Percentiles rank a stretch among this genome's conserved stretches.
Conservation (phyloP, 2,113 vertebrate species). For the Elephas maximus region DNA sequence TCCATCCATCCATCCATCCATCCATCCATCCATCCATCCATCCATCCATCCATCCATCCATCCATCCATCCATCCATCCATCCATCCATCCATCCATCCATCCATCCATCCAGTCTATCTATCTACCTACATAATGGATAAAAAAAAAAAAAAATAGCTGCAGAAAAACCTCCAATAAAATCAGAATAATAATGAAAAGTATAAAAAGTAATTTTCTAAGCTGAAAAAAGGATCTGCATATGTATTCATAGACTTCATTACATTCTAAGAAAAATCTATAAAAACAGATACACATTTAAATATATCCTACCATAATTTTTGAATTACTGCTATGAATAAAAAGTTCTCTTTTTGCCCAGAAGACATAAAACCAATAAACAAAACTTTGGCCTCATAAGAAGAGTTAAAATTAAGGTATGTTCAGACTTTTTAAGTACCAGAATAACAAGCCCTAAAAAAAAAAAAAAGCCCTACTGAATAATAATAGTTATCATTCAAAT, state of each 20-base stretch:
- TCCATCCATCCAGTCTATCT: too few species aligned
- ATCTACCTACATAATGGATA: neutral
- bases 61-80: too few species aligned
- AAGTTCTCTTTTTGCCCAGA: neutral
- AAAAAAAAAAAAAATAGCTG: neutral
- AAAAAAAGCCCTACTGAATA: neutral
- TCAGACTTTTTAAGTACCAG: neutral
- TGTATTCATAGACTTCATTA: neutral
- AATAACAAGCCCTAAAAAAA: neutral
- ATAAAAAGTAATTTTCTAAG: neutral
- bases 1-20: too few species aligned
- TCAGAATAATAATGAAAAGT: neutral
- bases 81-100: too few species aligned
- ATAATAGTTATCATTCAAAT: neutral
- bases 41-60: too few species aligned
- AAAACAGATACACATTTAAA: neutral
- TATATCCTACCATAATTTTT: conserved; percentile 1
- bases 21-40: too few species aligned
- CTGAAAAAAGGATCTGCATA: neutral
- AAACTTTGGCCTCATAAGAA: neutral
- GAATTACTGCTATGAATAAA: neutral
- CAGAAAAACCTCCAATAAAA: neutral
- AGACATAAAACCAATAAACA: neutral
- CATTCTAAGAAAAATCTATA: neutral
- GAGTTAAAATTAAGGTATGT: neutral